Conservation (phyloP, 2,888 invertebrate genomes). For the Iselma pallidipennis region DNA sequence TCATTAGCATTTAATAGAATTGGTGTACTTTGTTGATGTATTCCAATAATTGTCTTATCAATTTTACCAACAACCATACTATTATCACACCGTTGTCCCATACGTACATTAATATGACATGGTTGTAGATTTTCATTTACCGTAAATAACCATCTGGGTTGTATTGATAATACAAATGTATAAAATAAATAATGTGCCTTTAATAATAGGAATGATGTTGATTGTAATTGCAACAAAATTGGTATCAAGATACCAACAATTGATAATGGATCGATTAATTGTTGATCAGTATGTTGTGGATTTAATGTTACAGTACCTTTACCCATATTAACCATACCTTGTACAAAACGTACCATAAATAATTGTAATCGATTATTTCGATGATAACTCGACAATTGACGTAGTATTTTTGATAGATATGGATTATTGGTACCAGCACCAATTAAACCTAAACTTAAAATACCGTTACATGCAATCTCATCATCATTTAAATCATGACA, state of each 20-base stretch:
- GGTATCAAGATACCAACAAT: constrained; percentile 72
- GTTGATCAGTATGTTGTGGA: constrained; percentile 94
- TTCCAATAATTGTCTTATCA: constrained; percentile 98
- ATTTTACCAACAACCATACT: constrained; percentile 99
- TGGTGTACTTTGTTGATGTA: constrained; percentile 98
- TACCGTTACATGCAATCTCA: constrained; percentile 97
- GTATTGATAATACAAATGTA: constrained; percentile 93
- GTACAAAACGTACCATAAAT: constrained; percentile 96
- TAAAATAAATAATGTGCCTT: constrained; percentile 95
- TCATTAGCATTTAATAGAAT: constrained; percentile 95
- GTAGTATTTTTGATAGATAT: constrained; percentile 93
- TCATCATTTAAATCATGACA: constrained; percentile 97
- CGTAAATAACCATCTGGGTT: constrained; percentile 97
- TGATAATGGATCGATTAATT: constrained; percentile 90
- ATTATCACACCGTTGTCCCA: constrained; percentile 96
- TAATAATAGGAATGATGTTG: constrained; percentile 67
- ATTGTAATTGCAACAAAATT: constrained; percentile 47
- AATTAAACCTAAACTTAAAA: constrained; percentile 96
- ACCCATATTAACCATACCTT: constrained; percentile 95
- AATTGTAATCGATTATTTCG: constrained; percentile 80
- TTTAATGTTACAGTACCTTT: constrained; percentile 97
- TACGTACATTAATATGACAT: constrained; percentile 87
- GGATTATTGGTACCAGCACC: constrained; percentile 87
- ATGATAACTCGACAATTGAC: constrained; percentile 96
- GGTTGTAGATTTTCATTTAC: constrained; percentile 92